Conservation (phyloP, 2,888 invertebrate species). For the Harmothoe impar region DNA sequence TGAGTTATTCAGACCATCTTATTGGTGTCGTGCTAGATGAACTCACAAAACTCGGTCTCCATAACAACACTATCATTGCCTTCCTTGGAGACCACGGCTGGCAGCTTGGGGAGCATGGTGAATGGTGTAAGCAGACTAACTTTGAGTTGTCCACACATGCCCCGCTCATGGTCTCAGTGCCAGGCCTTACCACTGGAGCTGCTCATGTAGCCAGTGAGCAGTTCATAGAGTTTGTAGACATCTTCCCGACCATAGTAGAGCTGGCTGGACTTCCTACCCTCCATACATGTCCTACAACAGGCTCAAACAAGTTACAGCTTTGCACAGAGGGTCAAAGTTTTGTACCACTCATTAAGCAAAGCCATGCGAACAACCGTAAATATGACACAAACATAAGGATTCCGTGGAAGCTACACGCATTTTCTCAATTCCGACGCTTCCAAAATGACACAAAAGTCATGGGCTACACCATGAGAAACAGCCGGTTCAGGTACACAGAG, state of each 20-base stretch:
- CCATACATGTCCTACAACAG: slow-evolving; percentile 52
- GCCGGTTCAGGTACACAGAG: slow-evolving; percentile 73
- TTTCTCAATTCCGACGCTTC: slow-evolving; percentile 70
- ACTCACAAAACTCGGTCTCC: slow-evolving; percentile 69
- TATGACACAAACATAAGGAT: not conserved
- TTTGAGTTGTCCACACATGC: slow-evolving; percentile 66
- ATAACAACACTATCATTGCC: slow-evolving; percentile 72
- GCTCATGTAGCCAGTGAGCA: not conserved
- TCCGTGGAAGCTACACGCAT: slow-evolving; percentile 69
- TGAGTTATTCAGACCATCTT: slow-evolving; percentile 71
- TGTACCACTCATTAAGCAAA: slow-evolving; percentile 68
- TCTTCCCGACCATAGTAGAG: slow-evolving; percentile 67
- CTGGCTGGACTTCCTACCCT: slow-evolving; percentile 63
- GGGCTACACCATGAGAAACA: slow-evolving; percentile 73
- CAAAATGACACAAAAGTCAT: slow-evolving; percentile 66
- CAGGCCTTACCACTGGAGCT: slow-evolving; percentile 60
- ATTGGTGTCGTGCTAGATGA: slow-evolving; percentile 70
- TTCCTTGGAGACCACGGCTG: slow-evolving; percentile 75
- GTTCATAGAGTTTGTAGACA: slow-evolving; percentile 66
- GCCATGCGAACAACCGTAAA: not conserved
- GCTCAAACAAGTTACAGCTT: slow-evolving; percentile 64
- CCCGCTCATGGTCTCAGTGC: slow-evolving; percentile 66
- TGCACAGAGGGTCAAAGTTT: slow-evolving; percentile 74
- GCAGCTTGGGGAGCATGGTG: slow-evolving; percentile 72
- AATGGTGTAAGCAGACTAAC: slow-evolving; percentile 67